Conservation (phyloP, 2,113 vertebrate genomes). For the Etia nguti region DNA sequence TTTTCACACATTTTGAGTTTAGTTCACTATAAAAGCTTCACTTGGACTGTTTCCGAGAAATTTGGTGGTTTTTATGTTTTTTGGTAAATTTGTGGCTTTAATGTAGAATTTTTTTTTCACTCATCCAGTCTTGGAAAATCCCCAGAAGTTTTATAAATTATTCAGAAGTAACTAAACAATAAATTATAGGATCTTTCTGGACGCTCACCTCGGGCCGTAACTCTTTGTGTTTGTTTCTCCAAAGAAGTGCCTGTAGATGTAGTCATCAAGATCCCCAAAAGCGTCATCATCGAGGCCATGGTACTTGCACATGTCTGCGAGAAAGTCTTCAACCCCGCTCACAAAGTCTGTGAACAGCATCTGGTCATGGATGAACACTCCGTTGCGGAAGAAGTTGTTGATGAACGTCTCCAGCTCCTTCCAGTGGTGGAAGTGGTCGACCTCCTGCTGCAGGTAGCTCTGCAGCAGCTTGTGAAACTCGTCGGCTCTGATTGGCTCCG, state of each 20-base stretch:
- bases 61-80: neutral
- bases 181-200: neutral
- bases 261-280: slow-evolving; percentile 88
- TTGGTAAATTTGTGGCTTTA: neutral
- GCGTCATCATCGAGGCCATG: slow-evolving; percentile 69
- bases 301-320: slow-evolving; percentile 84
- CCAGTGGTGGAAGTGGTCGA: slow-evolving; percentile 88
- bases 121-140: neutral
- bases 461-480: slow-evolving; percentile 86
- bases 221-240: slow-evolving; percentile 76
- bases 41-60: neutral
- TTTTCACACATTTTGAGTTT: neutral
- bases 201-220: slow-evolving; percentile 79
- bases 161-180: neutral
- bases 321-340: slow-evolving; percentile 85
- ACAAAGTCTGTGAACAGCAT: slow-evolving; percentile 96
- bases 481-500: slow-evolving; percentile 82
- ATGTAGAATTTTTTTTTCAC: neutral
- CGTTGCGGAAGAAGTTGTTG: slow-evolving; percentile 85
- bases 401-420: slow-evolving; percentile 87
- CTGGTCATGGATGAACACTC: slow-evolving; percentile 90
- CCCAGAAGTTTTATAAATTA: neutral
- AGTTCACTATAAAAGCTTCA: neutral
- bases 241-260: slow-evolving; percentile 87
- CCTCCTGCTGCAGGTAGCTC: slow-evolving; percentile 85